Base-by-base conservation (phyloP, 2,888 invertebrate species). In the Torymus auratus region DNA sequence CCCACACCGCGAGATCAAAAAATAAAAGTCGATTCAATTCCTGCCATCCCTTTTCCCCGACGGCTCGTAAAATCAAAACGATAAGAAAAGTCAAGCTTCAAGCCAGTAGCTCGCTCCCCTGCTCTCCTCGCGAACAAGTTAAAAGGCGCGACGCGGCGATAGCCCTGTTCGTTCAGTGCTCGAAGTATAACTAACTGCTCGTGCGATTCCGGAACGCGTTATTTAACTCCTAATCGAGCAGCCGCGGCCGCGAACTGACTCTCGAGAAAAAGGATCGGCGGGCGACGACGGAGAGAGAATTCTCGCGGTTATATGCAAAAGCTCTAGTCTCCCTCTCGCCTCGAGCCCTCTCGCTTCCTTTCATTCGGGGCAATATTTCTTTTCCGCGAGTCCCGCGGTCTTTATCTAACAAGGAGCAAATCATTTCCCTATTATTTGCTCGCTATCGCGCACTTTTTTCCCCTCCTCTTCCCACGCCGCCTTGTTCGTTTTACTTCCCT, bases 381-480 rank as follows among this genome's bases (percentile, higher is more conserved):
- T 91, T 90, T 88, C 89, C 83, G 85, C 88, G 87, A 86, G 87
- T 86, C 88, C 87, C 84, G 82, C 83, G 86, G 88, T 87, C 90
- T 91, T 91, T 90, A 90, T 91, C 90, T 90, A 90, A 90, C 90
- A 90, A 90, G 90, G 89, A 91, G 90, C 90, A 90, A 90, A 91
- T 91, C 90, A 91, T 91, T 91, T 91, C 90, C 90, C 90, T 90
- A 90, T 91, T 90, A 91, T 90, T 90, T 90, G 88, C 89, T 89
- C 88, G 89, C 89, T 90, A 90, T 90, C 90, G 87, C 87, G 82
- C 85, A 86, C 84, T 41, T 41, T 41, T 41, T 41, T 41, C 41
- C 41, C 0, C 7, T 41, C 41, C 41, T n/a, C 41, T 41, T 7
- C 41, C 28, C 41, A 10, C 7, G 41, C 41, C 41, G 41, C 41